Evolutionary conservation across 2,113 vertebrate species (phyloP), one percentile per base, ranked within the genome.

Genomic region (Girardinichthys multiradiatus): DNA sequence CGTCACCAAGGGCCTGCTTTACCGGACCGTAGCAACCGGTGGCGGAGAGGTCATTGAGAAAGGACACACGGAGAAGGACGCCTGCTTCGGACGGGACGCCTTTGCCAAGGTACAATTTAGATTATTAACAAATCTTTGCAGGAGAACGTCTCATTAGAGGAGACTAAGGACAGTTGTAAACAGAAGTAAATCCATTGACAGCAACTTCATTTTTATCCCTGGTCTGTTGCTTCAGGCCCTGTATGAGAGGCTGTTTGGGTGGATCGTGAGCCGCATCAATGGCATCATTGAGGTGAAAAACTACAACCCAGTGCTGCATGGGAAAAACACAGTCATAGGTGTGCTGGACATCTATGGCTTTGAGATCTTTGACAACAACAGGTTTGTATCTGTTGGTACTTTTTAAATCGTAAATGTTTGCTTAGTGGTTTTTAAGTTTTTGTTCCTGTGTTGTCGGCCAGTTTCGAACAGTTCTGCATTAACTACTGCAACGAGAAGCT

Each of bases 341-440:
- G 97, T 99, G 71, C 91, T 98, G 77, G 97, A 99, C 70, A 99
- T 99, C 88, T 99, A 99, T 0, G 97, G 97, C 82, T 99, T 99
- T 1, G 97, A 99, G 92, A 96, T 99, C 87, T 96, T 99, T 12
- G 95, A 97, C 69, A 95, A 94, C 89, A 99, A 99, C 92, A 98
- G 97, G 97, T 98, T 2, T 39, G 82, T n/a, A 29, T 45, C 28
- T 4, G 39, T 51, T 15, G 26, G 64, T 26, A 24, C 19, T 21
- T 3, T 1, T 31, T 1, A 10, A 2, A 62, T 21, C 37, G 9
- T 57, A 2, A 60, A 13, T 3, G 4, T n/a, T 33, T 21, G 10
- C n/a, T 48, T 27, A 19, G 9, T 8, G 24, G 4, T 28, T 51
- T 74, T 79, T 14, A 83, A 58, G 13, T 29, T 21, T 60, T 78